Evolutionary conservation across 2,888 invertebrate species (phyloP).

Genomic region (Hypercompe scribonia): DNA sequence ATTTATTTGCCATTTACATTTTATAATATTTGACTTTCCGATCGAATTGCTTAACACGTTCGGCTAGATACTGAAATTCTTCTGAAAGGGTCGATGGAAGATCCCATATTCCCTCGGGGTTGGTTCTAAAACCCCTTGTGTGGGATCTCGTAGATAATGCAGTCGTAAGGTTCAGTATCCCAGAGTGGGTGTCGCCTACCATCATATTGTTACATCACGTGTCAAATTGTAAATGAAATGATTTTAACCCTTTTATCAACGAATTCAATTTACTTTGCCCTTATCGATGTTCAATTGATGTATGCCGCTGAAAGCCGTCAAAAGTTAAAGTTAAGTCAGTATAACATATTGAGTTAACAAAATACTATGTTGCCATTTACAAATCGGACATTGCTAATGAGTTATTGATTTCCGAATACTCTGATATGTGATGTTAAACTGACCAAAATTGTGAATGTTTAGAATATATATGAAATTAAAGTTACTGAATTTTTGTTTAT

Average conservation of each 20-base stretch:
- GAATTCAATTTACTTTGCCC: constrained; percentile 2
- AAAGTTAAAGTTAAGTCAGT: background rate
- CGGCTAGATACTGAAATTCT: too few species aligned
- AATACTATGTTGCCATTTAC: constrained; percentile 1
- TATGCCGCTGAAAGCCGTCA: constrained; percentile 4
- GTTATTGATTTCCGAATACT: constrained; percentile 37
- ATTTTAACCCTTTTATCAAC: background rate
- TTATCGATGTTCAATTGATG: constrained; percentile 1
- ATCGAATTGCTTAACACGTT: too few species aligned
- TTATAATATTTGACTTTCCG: too few species aligned
- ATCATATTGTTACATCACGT: background rate
- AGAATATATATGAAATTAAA: background rate
- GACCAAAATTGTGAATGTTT: constrained; percentile 19
- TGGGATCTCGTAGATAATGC: too few species aligned
- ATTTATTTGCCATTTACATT: too few species aligned
- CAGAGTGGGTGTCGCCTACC: too few species aligned
- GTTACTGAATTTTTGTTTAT: too few species aligned
- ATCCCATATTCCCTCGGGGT: background rate
- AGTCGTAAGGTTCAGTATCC: too few species aligned
- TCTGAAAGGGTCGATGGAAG: too few species aligned
- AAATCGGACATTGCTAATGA: constrained; percentile 24
- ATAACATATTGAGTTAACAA: too few species aligned
- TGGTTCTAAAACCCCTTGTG: background rate
- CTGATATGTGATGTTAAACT: constrained; percentile 13
- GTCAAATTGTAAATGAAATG: background rate